Evolutionary conservation across 2,113 vertebrate genomes (phyloP), one percentile per base, ranked within the genome.

Genomic region (Cololabis saira): DNA sequence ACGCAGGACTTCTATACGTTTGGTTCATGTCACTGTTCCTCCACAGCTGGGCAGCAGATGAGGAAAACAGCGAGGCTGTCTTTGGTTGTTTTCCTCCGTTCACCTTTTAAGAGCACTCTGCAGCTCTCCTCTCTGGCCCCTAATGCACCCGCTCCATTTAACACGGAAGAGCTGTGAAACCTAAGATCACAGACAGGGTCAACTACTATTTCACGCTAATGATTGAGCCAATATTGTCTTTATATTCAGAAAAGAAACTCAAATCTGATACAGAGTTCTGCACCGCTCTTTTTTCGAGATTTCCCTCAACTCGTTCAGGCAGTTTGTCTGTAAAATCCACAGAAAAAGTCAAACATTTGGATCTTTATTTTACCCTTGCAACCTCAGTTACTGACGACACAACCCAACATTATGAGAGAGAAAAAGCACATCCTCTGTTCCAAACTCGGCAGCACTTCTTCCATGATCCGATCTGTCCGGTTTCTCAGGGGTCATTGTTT

Each of bases 141-240:
- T 90, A 90, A 90, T 90, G 90, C 72, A 72, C 76, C 74, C 56
- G 51, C 64, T 83, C 88, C 90, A 89, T 87, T 91, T 86, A 86
- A 80, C 71, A 76, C 63, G 48, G 71, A 73, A 61, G 69, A 82
- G 76, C 83, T 76, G 88, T 87, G 88, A 89, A 90, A 91, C 83
- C 82, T 71, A 84, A 89, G 90, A 86, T 84, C 82, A 87, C 76
- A 80, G 78, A 43, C 73, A 71, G 50, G 80, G 83, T 87, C 81
- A 68, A 80, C 89, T 85, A 89, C 83, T 74, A 84, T 84, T 87
- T 87, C 80, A 78, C 83, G 71, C 78, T 81, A 37, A 78, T 76
- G 78, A 88, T 62, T 83, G 85, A 87, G 69, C 76, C 74, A 81
- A 82, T 84, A 69, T 76, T 74, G 76, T 72, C 76, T 74, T 72